phyloP scores from a whole-genome alignment of 2,888 invertebrate species.

The Drosophila merina region DNA sequence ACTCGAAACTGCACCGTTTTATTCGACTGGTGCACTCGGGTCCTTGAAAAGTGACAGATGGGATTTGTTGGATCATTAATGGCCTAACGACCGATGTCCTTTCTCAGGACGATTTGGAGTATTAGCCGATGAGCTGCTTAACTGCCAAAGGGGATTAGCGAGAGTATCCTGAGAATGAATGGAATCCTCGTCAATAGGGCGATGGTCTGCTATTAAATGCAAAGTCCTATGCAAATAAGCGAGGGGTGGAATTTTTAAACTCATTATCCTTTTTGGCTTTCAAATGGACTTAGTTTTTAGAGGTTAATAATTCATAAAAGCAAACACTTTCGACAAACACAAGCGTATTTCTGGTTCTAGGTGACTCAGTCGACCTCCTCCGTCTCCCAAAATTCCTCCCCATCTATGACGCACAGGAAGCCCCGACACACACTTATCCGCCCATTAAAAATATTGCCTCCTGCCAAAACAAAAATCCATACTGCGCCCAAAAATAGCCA shows the following conservation, averaged over 20 bases:
- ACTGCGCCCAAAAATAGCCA: conserved; percentile 42
- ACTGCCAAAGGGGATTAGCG: conserved; percentile 46
- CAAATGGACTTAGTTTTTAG: not conserved
- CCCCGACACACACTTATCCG: conserved; percentile 28
- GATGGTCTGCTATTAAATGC: conserved; percentile 2
- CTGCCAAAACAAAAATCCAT: conserved; percentile 24
- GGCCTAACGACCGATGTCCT: conserved; percentile 36
- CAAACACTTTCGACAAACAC: conserved; percentile 3
- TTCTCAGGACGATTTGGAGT: conserved; percentile 64
- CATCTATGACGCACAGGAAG: conserved; percentile 48
- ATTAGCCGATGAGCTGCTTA: conserved; percentile 73
- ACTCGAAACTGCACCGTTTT: conserved; percentile 43
- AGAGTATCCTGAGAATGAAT: conserved; percentile 30
- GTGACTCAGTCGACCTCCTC: conserved; percentile 8
- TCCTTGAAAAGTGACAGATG: conserved; percentile 62
- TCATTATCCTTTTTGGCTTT: not conserved
- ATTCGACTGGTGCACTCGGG: conserved; percentile 38
- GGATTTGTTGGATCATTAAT: conserved; percentile 63
- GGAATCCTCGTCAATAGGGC: conserved; percentile 20
- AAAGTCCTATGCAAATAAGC: conserved; percentile 2
- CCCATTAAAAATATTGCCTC: conserved; percentile 40
- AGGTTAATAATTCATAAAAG: not conserved
- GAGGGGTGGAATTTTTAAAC: conserved; percentile 3
- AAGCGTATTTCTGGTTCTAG: conserved; percentile 1
- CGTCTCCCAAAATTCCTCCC: not conserved